Evolutionary conservation across 2,113 vertebrate species (phyloP).

Genomic region (Mugil cephalus): DNA sequence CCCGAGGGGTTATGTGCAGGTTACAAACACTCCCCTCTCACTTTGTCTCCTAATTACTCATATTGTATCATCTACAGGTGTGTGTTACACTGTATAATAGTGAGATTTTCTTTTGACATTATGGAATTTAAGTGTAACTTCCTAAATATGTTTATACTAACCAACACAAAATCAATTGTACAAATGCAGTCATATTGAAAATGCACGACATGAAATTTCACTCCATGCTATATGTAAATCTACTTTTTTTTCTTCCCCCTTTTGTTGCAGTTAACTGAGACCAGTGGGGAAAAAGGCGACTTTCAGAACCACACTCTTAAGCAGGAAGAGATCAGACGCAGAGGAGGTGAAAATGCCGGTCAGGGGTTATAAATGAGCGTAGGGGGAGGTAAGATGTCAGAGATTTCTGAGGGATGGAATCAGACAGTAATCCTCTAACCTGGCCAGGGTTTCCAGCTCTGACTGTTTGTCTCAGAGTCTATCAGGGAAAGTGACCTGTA

Average conservation of each 20-base stretch:
- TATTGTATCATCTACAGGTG: too few relatives aligned
- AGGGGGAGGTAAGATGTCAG: not conserved
- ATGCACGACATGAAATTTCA: too few relatives aligned
- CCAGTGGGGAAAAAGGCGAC: too few relatives aligned
- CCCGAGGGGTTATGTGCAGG: conserved; percentile 17
- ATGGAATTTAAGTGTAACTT: too few relatives aligned
- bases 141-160: too few relatives aligned
- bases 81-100: too few relatives aligned
- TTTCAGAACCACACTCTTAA: conserved; percentile 1
- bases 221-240: too few relatives aligned
- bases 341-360: conserved; percentile 13
- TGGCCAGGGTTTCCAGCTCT: conserved; percentile 18
- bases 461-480: conserved; percentile 45
- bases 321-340: conserved; percentile 22
- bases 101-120: too few relatives aligned
- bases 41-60: not conserved
- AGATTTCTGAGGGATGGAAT: conserved; percentile 55
- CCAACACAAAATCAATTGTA: too few relatives aligned
- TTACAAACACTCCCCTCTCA: not conserved
- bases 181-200: too few relatives aligned
- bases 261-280: too few relatives aligned
- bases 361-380: not conserved
- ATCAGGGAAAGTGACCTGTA: conserved; percentile 47
- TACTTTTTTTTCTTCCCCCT: too few relatives aligned
- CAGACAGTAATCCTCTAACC: conserved; percentile 64